Evolutionary conservation across 2,113 vertebrate genomes (phyloP).

Genomic region (Ctenomys sociabilis): DNA sequence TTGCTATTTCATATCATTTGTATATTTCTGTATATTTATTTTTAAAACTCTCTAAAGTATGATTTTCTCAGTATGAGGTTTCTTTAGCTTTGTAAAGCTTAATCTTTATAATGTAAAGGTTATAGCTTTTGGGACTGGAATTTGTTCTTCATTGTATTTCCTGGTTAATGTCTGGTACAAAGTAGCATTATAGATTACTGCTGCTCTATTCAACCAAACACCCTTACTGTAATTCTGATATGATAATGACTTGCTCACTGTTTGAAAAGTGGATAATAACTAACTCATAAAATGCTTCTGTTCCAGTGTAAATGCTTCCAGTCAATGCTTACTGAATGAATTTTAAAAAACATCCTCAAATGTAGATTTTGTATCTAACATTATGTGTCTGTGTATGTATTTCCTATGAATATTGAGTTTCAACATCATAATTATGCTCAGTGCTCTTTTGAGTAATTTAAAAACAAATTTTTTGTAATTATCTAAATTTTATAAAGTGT

Average conservation of each 20-base stretch:
- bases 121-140: not conserved
- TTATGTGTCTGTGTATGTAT: not conserved
- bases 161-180: not conserved
- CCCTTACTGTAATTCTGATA: not conserved
- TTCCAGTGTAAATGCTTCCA: not conserved
- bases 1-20: not conserved
- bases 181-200: not conserved
- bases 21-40: not conserved
- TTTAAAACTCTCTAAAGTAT: not conserved
- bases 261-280: not conserved
- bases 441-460: not conserved
- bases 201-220: not conserved
- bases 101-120: not conserved
- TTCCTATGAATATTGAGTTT: not conserved
- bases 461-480: not conserved
- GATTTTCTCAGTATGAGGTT: not conserved
- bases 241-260: not conserved
- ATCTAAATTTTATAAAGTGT: not conserved
- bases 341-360: not conserved
- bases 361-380: not conserved
- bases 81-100: not conserved
- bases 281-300: not conserved
- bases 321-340: not conserved
- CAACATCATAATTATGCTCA: not conserved
- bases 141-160: constrained; percentile 34